Percentiles rank a stretch among this genome's conserved stretches.
phyloP scores from a whole-genome alignment of 1,140 invertebrate species.

The Drosophila nigrodunni region DNA sequence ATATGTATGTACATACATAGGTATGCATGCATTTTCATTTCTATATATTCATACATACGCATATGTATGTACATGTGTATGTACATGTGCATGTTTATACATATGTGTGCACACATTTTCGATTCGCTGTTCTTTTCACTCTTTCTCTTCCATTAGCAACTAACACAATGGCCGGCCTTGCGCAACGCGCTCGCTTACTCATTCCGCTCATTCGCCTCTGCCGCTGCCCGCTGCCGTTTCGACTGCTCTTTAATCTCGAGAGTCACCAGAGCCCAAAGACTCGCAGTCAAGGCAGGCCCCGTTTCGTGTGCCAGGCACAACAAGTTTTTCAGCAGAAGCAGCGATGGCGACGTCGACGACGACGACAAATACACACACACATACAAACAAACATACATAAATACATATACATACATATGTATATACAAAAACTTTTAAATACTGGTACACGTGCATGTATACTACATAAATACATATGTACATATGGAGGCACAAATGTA shows the following conservation, averaged over 20 bases:
- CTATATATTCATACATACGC: constrained; percentile 1
- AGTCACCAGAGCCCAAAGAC: constrained; percentile 61
- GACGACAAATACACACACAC: constrained; percentile 23
- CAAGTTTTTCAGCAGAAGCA: constrained; percentile 71
- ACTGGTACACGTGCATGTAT: background rate
- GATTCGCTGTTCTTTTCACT: constrained; percentile 46
- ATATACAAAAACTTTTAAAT: constrained; percentile 2
- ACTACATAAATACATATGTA: constrained; percentile 13
- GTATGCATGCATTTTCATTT: background rate
- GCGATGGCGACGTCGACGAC: constrained; percentile 25
- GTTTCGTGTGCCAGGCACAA: constrained; percentile 70
- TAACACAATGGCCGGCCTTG: constrained; percentile 66
- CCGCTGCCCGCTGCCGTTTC: constrained; percentile 18
- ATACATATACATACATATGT: constrained; percentile 4
- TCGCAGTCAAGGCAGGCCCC: constrained; percentile 70
- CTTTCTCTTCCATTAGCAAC: constrained; percentile 48
- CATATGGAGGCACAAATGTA: background rate
- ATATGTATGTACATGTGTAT: background rate
- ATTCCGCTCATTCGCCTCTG: constrained; percentile 32
- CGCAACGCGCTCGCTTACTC: constrained; percentile 78
- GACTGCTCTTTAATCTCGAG: constrained; percentile 70
- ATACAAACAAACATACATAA: constrained; percentile 23
- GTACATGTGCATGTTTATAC: background rate
- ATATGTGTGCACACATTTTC: constrained; percentile 14
- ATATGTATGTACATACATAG: background rate